Base-by-base conservation (phyloP, 2,888 invertebrate species). In the Agrochola macilenta region DNA sequence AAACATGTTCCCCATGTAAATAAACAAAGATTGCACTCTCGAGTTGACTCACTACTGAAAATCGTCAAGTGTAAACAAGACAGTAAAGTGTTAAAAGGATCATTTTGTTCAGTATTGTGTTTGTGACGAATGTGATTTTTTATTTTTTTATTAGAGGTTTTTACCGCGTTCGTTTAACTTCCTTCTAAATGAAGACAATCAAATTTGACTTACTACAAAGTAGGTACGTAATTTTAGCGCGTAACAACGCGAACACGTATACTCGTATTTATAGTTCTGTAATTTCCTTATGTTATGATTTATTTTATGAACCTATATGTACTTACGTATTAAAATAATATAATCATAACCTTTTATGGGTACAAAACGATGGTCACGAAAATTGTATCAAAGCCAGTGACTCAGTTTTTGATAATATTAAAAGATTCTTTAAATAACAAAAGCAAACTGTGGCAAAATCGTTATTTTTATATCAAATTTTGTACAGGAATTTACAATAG, bases 1-100 rank as follows among this genome's bases (percentile, higher is more conserved):
- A 83, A 86, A 90, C 90, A 89, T 90, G 88, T 89, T 88, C 88
- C 78, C 74, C 84, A 87, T 90, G 93, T 95, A 94, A 94, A 95
- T 91, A 95, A 95, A 95, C 93, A 94, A 92, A 91, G 86, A 85
- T 83, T 85, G 79, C 85, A 84, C 87, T 83, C 87, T 85, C 79
- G 81, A 57, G 87, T 90, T 94, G 93, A 92, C 87, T 95, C 92
- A 93, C 87, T 82, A 79, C 80, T 85, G 78, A 84, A 90, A 88
- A 82, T 81, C 71, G 82, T 84, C 79, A 69, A 83, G 74, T 85
- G 83, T 81, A 80, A 81, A 87, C 83, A 88, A 71, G 73, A 76
- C 68, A 74, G 66, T 64, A 60, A 84, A 78, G 86, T 88, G 79
- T 76, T 76, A 71, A 66, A 82, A 83, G 70, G 58, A 78, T 26